Percentiles rank a stretch among this genome's conserved stretches.
Evolutionary conservation across 2,797 vertebrate genomes (phyloP).

Genomic region (Galaxias olidus): DNA sequence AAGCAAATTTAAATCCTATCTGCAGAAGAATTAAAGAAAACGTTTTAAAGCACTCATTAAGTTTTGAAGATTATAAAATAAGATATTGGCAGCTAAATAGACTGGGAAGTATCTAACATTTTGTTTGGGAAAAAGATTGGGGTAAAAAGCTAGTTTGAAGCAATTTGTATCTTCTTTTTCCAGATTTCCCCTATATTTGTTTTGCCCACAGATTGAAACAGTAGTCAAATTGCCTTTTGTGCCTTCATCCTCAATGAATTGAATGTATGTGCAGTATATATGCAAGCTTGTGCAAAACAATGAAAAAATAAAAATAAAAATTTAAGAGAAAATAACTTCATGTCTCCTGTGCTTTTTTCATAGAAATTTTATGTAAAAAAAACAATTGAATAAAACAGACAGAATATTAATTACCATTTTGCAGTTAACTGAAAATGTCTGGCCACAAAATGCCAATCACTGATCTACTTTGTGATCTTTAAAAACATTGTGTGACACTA

Average conservation of each 20-base stretch:
- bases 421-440: too few relatives aligned
- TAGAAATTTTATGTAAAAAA: constrained; percentile 2
- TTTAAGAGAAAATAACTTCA: constrained; percentile 46
- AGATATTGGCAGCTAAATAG: constrained; percentile 92
- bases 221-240: constrained; percentile 99
- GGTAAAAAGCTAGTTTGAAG: constrained; percentile 86
- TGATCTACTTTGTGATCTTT: too few relatives aligned
- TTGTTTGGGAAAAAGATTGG: constrained; percentile 56
- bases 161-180: constrained; percentile 82
- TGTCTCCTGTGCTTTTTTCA: constrained; percentile 24
- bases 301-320: constrained; percentile 79
- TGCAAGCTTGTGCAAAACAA: constrained; percentile 99
- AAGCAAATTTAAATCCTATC: constrained; percentile 81
- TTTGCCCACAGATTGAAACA: constrained; percentile 94
- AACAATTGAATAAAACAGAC: too few relatives aligned
- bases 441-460: too few relatives aligned
- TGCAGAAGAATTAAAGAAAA: constrained; percentile 73
- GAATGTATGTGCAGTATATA: constrained; percentile 99
- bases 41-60: constrained; percentile 27
- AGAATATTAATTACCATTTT: too few relatives aligned
- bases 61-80: constrained; percentile 68
- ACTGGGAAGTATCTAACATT: constrained; percentile 61
- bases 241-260: constrained; percentile 99
- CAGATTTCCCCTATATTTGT: constrained; percentile 84
- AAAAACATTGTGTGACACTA: too few relatives aligned